Conservation (phyloP, 2,797 vertebrate genomes). For the Channa striata region DNA sequence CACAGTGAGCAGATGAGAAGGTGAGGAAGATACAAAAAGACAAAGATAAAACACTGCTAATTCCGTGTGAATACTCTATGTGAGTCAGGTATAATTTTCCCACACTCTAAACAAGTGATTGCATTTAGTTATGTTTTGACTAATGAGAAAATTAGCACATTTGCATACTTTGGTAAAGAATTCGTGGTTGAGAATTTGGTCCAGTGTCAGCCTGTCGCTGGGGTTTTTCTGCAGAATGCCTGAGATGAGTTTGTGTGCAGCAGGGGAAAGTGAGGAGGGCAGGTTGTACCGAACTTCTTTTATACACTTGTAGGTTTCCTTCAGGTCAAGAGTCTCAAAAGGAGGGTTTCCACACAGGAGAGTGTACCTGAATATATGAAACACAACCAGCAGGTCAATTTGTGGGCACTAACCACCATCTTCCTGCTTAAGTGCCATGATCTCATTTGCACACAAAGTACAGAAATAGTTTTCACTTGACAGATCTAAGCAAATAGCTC, state of each 20-base stretch:
- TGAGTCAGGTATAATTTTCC: background rate
- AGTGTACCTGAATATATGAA: constrained; percentile 88
- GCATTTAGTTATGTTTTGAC: background rate
- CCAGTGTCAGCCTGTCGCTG: constrained; percentile 90
- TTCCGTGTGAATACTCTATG: background rate
- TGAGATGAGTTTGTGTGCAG: constrained; percentile 93
- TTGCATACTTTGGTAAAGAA: constrained; percentile 93
- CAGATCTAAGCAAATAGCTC: background rate
- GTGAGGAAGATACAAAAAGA: constrained; percentile 13
- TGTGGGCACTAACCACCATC: background rate
- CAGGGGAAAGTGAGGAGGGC: constrained; percentile 88
- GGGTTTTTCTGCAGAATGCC: constrained; percentile 93
- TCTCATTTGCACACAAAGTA: background rate
- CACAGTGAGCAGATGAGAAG: constrained; percentile 7
- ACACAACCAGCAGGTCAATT: background rate
- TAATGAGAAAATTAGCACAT: background rate
- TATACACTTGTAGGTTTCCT: constrained; percentile 98
- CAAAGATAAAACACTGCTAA: background rate
- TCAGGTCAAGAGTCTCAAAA: constrained; percentile 97
- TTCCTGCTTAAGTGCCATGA: background rate
- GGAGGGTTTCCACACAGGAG: constrained; percentile 96
- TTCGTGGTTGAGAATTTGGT: constrained; percentile 95
- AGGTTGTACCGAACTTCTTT: constrained; percentile 94
- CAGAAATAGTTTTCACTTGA: background rate
- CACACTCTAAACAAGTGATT: background rate